Evolutionary conservation across 2,888 invertebrate species (phyloP).

Genomic region (Therioaphis trifolii): DNA sequence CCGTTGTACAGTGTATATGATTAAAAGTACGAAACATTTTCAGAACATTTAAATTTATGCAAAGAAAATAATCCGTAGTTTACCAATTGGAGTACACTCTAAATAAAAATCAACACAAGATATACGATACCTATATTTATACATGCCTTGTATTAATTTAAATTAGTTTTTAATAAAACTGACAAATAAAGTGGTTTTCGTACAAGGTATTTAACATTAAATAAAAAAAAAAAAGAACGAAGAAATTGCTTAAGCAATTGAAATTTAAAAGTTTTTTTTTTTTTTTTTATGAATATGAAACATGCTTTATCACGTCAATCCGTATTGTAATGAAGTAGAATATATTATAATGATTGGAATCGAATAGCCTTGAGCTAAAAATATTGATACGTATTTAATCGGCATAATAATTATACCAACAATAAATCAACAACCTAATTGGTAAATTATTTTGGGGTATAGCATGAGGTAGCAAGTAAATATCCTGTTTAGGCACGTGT

Average conservation of each 20-base stretch:
- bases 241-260: not conserved
- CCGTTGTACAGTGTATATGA: too few species aligned
- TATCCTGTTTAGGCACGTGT: too few species aligned
- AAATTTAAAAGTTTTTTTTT: not conserved
- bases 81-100: too few species aligned
- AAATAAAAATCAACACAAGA: too few species aligned
- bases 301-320: slow-evolving; percentile 1
- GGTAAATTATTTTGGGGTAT: not conserved
- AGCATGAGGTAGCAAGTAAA: too few species aligned
- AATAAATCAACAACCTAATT: too few species aligned
- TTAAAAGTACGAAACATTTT: too few species aligned
- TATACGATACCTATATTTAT: too few species aligned
- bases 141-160: too few species aligned
- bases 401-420: too few species aligned
- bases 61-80: too few species aligned
- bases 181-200: not conserved
- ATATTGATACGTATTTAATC: not conserved
- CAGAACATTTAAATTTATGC: too few species aligned
- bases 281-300: not conserved
- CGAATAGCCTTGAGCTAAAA: slow-evolving; percentile 18
- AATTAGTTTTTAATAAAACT: not conserved
- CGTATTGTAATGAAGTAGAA: not conserved
- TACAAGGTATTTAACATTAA: not conserved
- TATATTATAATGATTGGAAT: not conserved
- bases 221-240: not conserved